Percentiles rank a stretch among this genome's conserved stretches.
Conservation (phyloP, 2,113 vertebrate species). For the Nyctibius bracteatus region DNA sequence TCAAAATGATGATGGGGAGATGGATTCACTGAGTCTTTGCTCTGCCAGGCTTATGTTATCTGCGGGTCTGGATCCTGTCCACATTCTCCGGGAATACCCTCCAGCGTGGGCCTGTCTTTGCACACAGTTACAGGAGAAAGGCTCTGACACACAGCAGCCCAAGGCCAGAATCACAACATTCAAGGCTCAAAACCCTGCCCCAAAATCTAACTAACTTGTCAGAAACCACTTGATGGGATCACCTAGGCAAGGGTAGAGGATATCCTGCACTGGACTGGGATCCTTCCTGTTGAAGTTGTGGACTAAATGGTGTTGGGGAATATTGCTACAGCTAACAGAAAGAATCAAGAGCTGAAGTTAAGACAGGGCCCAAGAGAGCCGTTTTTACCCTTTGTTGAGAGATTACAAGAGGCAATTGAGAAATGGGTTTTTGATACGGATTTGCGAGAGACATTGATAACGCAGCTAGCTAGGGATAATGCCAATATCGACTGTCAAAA, state of each 20-base stretch:
- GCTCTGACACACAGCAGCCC: background rate
- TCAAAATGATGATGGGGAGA: background rate
- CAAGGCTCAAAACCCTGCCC: background rate
- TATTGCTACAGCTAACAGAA: no score
- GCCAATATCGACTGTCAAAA: no score
- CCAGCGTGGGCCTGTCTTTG: background rate
- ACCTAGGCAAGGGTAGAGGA: background rate
- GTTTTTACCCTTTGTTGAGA: no score
- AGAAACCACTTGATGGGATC: background rate
- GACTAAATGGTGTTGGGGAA: background rate
- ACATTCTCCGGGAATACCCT: background rate
- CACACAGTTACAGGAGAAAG: background rate
- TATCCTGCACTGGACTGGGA: background rate
- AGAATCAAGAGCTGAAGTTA: no score
- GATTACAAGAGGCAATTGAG: no score
- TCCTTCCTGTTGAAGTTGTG: background rate
- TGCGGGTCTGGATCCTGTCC: background rate
- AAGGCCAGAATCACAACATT: background rate
- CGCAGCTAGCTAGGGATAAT: no score
- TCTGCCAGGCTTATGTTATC: background rate
- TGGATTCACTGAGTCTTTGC: background rate
- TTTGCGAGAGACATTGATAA: no score
- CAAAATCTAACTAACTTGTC: background rate
- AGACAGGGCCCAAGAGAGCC: no score
- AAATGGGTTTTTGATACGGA: no score